A percentile compares a stretch with the other conserved stretches of the same genome.
phyloP scores from a whole-genome alignment of 2,888 invertebrate genomes.

The Electrophaes corylata region DNA sequence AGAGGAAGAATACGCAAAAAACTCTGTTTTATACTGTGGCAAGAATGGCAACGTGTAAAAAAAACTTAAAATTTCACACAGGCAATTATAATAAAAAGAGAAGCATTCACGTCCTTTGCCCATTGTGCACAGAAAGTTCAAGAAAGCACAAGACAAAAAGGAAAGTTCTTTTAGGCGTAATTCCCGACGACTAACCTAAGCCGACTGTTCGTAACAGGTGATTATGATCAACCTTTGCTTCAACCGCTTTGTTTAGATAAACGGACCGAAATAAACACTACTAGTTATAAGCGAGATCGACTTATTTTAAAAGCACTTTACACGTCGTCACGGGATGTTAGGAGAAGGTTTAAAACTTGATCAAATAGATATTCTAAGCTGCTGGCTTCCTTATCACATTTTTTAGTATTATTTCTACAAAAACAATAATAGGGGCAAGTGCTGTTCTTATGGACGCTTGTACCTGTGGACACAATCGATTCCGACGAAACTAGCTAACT shows the following conservation, averaged over 20 bases:
- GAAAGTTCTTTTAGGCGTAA: conserved; percentile 19
- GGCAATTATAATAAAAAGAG: conserved; percentile 12
- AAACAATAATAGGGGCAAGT: too few relatives aligned
- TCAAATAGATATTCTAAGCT: background rate
- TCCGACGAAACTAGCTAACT: too few relatives aligned
- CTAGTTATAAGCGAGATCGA: conserved; percentile 56
- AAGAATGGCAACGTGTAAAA: too few relatives aligned
- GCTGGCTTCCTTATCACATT: background rate
- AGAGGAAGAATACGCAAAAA: too few relatives aligned
- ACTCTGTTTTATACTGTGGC: too few relatives aligned
- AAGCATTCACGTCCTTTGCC: conserved; percentile 16
- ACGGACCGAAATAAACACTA: conserved; percentile 56
- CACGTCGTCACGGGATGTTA: conserved; percentile 42
- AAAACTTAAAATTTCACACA: background rate
- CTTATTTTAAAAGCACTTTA: conserved; percentile 50
- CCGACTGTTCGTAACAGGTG: conserved; percentile 38
- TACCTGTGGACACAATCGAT: too few relatives aligned
- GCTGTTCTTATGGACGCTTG: too few relatives aligned
- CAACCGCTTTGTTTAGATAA: conserved; percentile 54
- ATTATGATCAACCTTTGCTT: conserved; percentile 45
- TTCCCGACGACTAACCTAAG: conserved; percentile 32
- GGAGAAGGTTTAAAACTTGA: background rate
- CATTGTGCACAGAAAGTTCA: conserved; percentile 17
- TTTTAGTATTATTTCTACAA: too few relatives aligned
- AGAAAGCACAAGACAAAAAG: conserved; percentile 23